Evolutionary conservation across 2,797 vertebrate genomes (phyloP), one percentile per base, ranked within the genome.

Genomic region (Cynodonichthys magdalenae): DNA sequence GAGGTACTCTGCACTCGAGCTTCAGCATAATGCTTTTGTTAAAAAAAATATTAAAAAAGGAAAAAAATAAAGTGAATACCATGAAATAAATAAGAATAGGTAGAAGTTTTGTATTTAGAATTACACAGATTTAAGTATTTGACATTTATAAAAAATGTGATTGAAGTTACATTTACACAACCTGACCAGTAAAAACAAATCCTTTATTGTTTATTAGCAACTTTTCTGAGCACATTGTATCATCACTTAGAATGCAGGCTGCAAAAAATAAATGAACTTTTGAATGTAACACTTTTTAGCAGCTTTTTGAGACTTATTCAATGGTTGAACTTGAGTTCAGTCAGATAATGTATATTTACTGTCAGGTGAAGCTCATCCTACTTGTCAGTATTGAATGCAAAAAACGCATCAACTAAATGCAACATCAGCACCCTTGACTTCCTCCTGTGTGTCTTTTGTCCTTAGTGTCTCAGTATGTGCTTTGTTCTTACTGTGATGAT

Each of bases 401-500:
- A 55, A 49, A 18, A 20, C 3, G 3, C n/a, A 17, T n/a, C 11
- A 7, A 28, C n/a, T 28, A 3, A 29, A 47, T 18, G 24, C n/a
- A 47, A 28, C 6, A 18, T 44, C 28, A 31, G 53, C 56, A 69
- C 15, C 39, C 44, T 31, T 66, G 42, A 69, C 58, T 71, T 47
- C 66, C 12, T 44, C 41, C 3, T 53, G 48, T 34, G 57, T 50
- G 45, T 52, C 6, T 52, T 44, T 53, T 69, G 47, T 68, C 28
- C 49, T 48, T 15, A 0, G 45, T 70, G 63, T 73, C 55, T 48
- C 17, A 54, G 15, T 68, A 29, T 61, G 36, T 65, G n/a, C 8
- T 47, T 62, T 69, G 59, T 64, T 69, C 11, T 54, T 47, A 28
- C 14, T 66, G 58, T 75, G n/a, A 64, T 49, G 24, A 4, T 59